These are phyloP conservation scores for Otolemur crassicaudatus DNA, from an alignment of 2,797 vertebrate species.

Conservation along the genomic window DNA sequence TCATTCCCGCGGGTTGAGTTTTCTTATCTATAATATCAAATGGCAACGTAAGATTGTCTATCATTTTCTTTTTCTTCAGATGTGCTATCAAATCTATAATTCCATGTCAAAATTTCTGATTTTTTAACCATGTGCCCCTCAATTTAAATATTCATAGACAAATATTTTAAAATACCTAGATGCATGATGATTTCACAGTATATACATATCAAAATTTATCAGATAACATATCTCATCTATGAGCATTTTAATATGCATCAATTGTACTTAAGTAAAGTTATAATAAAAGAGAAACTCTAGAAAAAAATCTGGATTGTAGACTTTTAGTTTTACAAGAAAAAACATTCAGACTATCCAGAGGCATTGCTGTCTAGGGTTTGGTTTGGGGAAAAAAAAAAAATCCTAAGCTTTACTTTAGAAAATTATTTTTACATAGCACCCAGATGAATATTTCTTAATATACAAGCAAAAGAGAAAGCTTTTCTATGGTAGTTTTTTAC, in stretches of 20 bases:
- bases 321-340: background rate
- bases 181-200: background rate
- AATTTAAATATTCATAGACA: constrained; percentile 3
- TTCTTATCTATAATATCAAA: background rate
- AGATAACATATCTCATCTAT: too few species aligned
- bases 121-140: background rate
- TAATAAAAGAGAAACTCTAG: too few species aligned
- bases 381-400: background rate
- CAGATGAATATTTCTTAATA: background rate
- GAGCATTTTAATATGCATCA: too few species aligned
- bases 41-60: background rate
- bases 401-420: background rate
- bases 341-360: background rate
- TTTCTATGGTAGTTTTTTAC: background rate
- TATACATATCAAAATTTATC: too few species aligned
- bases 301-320: background rate
- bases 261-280: too few species aligned
- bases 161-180: background rate
- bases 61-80: background rate
- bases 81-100: background rate
- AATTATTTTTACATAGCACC: background rate
- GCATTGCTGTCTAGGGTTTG: background rate
- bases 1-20: background rate
- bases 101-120: background rate
- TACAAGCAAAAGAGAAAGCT: background rate